phyloP scores from a whole-genome alignment of 2,113 vertebrate genomes.

The Apistogramma diplotaenia region DNA sequence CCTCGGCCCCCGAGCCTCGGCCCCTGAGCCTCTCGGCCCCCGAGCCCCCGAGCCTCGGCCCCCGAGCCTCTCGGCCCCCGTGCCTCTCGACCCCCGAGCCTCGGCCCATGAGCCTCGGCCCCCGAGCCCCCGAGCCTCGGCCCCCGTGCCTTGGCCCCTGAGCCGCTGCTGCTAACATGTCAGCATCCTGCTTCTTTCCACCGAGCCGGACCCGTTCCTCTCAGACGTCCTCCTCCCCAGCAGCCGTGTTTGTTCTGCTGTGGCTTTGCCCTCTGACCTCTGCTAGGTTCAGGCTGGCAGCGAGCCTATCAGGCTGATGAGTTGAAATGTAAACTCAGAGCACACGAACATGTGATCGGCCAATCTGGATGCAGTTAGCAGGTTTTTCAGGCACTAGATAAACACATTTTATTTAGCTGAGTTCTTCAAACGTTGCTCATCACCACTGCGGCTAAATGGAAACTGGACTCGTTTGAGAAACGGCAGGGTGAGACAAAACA shows the following conservation, averaged over 20 bases:
- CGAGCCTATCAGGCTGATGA: background rate
- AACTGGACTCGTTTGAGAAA: constrained; percentile 73
- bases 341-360: accelerated
- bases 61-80: too few relatives aligned
- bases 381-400: background rate
- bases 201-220: too few relatives aligned
- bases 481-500: constrained; percentile 69
- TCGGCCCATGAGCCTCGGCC: constrained; percentile 29
- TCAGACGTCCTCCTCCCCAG: too few relatives aligned
- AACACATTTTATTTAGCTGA: constrained; percentile 28
- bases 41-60: constrained; percentile 36
- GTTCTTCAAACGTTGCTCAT: constrained; percentile 37
- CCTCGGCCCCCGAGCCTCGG: constrained; percentile 38
- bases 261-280: constrained; percentile 47
- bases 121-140: constrained; percentile 40
- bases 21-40: constrained; percentile 32
- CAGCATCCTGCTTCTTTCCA: background rate
- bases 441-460: constrained; percentile 68
- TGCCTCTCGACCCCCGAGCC: constrained; percentile 58
- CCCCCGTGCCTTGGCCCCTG: too few relatives aligned
- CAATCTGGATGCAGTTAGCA: background rate
- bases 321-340: background rate
- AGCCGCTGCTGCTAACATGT: background rate
- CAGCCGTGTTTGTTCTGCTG: constrained; percentile 46
- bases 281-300: constrained; percentile 30